Base-by-base conservation (phyloP, 2,888 invertebrate species). In the Diachrysia chrysitis region DNA sequence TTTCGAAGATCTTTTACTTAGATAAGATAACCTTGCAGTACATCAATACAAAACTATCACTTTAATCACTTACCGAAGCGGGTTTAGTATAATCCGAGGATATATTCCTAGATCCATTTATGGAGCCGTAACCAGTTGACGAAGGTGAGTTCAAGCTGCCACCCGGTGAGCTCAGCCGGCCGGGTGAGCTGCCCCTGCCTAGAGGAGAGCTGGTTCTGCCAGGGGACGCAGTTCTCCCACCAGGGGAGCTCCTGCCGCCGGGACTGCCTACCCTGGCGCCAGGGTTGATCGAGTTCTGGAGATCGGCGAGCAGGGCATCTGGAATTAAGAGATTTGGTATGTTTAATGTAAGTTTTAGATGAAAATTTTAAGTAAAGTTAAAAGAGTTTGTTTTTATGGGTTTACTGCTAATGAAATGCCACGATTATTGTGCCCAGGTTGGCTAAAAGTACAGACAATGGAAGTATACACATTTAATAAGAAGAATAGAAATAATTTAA, bases 251-350 rank as follows among this genome's bases (percentile, higher is more conserved):
- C 57, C 93, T 83, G 25, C 89, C 91, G 7, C 89, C 90, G 19
- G 94, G 93, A 73, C 93, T 93, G 75, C 92, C 92, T 7, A 96
- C 96, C 3, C 96, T 87, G 62, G 89, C 96, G 60, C 98, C 97
- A 57, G 95, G 95, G 85, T 95, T 95, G 81, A 99, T 98, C 12
- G 99, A 99, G 87, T 99, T 99, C 94, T 99, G 99, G 69, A 99
- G 96, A 91, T 99, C 99, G 69, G 99, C 99, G 87, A 99, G 96
- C 80, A 99, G 96, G 73, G 99, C 99, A 96, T 99, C 99, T 99
- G 96, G 61, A 97, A 97, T 86, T 68, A 81, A 80, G 76, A 79
- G 66, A 66, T 59, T 57, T 58, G 10, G 32, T 25, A 23, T 23
- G 16, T n/a, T 79, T 58, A 76, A 51, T 48, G 42, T 14, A 53